Evolutionary conservation across 1,140 invertebrate genomes (phyloP).

Genomic region (Pogonognathellus flavescens): DNA sequence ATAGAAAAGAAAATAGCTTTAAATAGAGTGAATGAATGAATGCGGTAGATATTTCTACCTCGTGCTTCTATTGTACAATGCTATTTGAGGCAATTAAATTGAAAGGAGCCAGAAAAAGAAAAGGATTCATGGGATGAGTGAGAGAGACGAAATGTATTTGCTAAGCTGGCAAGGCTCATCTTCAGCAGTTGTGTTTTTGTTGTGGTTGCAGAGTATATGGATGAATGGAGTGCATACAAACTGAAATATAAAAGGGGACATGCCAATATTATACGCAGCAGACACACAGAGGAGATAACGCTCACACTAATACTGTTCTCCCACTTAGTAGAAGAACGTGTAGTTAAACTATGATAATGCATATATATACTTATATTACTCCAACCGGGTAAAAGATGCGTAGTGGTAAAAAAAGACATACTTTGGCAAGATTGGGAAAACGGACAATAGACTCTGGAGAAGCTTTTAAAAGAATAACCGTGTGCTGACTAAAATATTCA

Average conservation of each 20-base stretch:
- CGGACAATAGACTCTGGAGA: conserved; percentile 35
- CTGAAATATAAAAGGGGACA: conserved; percentile 31
- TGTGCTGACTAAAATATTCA: conserved; percentile 52
- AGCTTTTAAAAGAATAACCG: conserved; percentile 60
- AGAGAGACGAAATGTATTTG: conserved; percentile 40
- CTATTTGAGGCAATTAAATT: conserved; percentile 65
- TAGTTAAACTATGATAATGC: conserved; percentile 17
- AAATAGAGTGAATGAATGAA: conserved; percentile 39
- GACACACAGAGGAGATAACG: neutral
- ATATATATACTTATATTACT: conserved; percentile 9
- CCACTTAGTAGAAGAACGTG: conserved; percentile 5
- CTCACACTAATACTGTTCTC: conserved; percentile 22
- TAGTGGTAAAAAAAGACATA: conserved; percentile 41
- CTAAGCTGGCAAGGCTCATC: conserved; percentile 31
- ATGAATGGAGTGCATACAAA: conserved; percentile 35
- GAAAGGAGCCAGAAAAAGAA: conserved; percentile 57
- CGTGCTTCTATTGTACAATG: conserved; percentile 51
- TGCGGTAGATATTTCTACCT: conserved; percentile 55
- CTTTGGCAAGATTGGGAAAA: conserved; percentile 39
- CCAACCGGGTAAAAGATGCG: neutral
- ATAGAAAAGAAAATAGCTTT: conserved; percentile 53
- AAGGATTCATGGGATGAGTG: conserved; percentile 49
- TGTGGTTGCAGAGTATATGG: conserved; percentile 13
- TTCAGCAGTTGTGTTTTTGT: conserved; percentile 39
- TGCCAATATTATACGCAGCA: neutral